phyloP scores from a whole-genome alignment of 2,113 vertebrate species.

The Apodemus sylvaticus region DNA sequence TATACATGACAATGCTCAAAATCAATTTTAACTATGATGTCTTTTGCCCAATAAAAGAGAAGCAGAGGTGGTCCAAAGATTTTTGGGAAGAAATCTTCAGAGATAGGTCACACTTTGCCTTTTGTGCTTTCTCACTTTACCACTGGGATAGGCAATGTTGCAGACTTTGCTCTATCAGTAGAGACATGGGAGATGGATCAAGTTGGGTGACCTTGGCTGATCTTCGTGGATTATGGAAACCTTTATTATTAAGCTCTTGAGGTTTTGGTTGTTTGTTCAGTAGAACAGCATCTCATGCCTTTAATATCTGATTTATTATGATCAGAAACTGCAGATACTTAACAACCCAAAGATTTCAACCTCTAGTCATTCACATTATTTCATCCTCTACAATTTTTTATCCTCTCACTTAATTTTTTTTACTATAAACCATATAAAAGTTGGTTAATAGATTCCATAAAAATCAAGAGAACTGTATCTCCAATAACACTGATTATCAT shows the following conservation, averaged over 20 bases:
- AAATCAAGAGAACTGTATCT: background rate
- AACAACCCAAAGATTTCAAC: background rate
- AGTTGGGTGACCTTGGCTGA: background rate
- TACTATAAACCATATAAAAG: background rate
- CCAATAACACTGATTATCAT: too few species aligned
- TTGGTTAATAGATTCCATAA: background rate
- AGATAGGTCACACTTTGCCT: background rate
- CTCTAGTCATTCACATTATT: background rate
- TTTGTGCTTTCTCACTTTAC: background rate
- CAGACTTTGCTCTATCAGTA: background rate
- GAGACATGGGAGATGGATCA: background rate
- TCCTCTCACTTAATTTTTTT: background rate
- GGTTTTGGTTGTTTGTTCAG: background rate
- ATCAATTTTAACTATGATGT: background rate
- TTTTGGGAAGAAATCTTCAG: background rate
- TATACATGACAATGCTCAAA: background rate
- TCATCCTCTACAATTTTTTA: background rate
- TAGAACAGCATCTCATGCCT: background rate
- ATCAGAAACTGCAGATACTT: background rate
- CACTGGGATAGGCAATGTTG: background rate
- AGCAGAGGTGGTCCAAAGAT: background rate
- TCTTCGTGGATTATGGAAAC: background rate
- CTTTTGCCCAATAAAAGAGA: background rate
- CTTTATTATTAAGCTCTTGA: background rate
- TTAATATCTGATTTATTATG: background rate